Conservation (phyloP, 2,888 invertebrate genomes). For the Melanostoma scalare region DNA sequence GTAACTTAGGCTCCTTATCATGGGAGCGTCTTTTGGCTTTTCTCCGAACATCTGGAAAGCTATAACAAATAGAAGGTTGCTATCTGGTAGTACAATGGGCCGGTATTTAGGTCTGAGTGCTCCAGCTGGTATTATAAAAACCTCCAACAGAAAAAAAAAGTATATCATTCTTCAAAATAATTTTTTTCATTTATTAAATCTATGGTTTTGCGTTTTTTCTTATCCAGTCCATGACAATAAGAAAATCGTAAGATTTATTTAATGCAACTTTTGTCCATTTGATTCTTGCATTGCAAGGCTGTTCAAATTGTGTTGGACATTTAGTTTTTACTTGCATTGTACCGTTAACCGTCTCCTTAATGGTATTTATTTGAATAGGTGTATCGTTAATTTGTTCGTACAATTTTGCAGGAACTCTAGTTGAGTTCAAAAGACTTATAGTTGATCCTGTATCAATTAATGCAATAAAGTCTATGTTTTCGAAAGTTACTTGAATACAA, state of each 20-base stretch:
- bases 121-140: too few species aligned
- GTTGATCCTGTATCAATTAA: slow-evolving; percentile 12
- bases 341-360: slow-evolving; percentile 26
- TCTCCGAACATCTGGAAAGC: too few species aligned
- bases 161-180: slow-evolving; percentile 45
- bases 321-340: slow-evolving; percentile 61
- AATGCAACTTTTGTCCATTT: slow-evolving; percentile 54
- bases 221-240: slow-evolving; percentile 62
- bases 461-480: slow-evolving; percentile 6
- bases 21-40: too few species aligned
- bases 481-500: neutral
- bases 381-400: slow-evolving; percentile 27
- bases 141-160: too few species aligned
- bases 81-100: too few species aligned
- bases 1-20: too few species aligned
- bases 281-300: slow-evolving; percentile 66
- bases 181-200: slow-evolving; percentile 47
- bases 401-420: slow-evolving; percentile 15
- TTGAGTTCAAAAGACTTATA: slow-evolving; percentile 25
- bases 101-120: too few species aligned
- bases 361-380: slow-evolving; percentile 51
- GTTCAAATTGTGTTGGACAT: slow-evolving; percentile 55
- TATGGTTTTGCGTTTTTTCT: slow-evolving; percentile 52
- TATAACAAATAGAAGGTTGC: too few species aligned
- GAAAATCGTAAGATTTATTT: slow-evolving; percentile 62